These are phyloP conservation scores for Hyles euphorbiae DNA, from an alignment of 1,140 invertebrate species.

Conservation along the genomic window DNA sequence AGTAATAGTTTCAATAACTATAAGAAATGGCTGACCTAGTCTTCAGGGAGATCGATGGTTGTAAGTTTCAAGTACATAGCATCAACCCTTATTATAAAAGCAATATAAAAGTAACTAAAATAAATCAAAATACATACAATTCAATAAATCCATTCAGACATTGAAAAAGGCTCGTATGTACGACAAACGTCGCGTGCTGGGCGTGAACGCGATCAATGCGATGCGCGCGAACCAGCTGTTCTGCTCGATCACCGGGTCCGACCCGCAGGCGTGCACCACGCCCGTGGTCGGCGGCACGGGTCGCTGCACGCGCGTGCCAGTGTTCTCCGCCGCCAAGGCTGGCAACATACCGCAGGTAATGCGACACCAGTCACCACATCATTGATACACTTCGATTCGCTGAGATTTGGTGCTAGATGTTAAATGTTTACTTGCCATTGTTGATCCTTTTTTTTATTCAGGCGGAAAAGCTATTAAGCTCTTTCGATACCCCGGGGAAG, in stretches of 20 bases:
- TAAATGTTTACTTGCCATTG: too few species aligned
- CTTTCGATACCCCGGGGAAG: too few species aligned
- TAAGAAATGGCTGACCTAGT: too few species aligned
- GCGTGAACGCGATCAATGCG: slow-evolving; percentile 55
- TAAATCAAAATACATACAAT: background rate
- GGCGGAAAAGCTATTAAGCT: too few species aligned
- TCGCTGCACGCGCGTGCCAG: slow-evolving; percentile 54
- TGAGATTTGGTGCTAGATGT: too few species aligned
- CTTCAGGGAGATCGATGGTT: too few species aligned
- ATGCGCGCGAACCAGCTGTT: slow-evolving; percentile 65
- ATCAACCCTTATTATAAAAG: too few species aligned
- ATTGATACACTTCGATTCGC: too few species aligned
- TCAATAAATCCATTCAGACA: slow-evolving; percentile 29
- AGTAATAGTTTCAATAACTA: too few species aligned
- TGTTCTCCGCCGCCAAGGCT: slow-evolving; percentile 49
- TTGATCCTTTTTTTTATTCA: too few species aligned
- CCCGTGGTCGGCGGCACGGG: slow-evolving; percentile 56
- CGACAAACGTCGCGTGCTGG: slow-evolving; percentile 47
- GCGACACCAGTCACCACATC: background rate
- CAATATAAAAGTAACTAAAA: too few species aligned
- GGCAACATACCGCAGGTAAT: slow-evolving; percentile 41
- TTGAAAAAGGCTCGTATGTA: slow-evolving; percentile 39
- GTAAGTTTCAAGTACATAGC: too few species aligned
- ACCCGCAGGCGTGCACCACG: slow-evolving; percentile 30
- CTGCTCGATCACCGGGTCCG: slow-evolving; percentile 40